Evolutionary conservation across 2,888 invertebrate genomes (phyloP).

Genomic region (Tridacna gigas): DNA sequence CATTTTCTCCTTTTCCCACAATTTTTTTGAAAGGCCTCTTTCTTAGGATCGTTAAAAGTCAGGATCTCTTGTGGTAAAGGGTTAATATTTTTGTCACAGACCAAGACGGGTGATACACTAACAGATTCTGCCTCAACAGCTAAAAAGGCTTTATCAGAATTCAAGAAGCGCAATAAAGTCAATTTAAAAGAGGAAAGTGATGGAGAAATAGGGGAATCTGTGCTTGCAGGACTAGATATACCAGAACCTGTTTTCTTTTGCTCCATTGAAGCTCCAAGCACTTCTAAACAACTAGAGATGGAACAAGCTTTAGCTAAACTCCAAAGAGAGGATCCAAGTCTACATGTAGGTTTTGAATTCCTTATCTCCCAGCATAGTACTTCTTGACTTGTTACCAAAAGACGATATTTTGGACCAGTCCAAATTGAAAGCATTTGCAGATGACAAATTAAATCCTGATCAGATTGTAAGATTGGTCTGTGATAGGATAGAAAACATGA

Average conservation of each 20-base stretch:
- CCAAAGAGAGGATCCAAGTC: slow-evolving; percentile 93
- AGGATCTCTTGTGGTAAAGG: no score
- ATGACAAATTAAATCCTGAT: background rate
- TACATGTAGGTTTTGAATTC: slow-evolving; percentile 67
- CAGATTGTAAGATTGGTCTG: no score
- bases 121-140: slow-evolving; percentile 74
- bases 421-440: background rate
- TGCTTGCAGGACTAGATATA: slow-evolving; percentile 88
- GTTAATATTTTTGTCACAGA: slow-evolving; percentile 74
- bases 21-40: no score
- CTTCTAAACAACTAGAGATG: slow-evolving; percentile 90
- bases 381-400: no score
- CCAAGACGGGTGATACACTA: slow-evolving; percentile 87
- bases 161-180: slow-evolving; percentile 24
- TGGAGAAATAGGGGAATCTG: slow-evolving; percentile 59
- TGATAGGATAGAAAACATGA: background rate
- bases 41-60: no score
- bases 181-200: slow-evolving; percentile 21
- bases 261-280: slow-evolving; percentile 95
- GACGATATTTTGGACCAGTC: background rate
- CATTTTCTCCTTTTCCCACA: no score
- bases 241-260: slow-evolving; percentile 99
- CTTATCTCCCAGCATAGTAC: background rate
- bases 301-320: slow-evolving; percentile 93
- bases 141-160: slow-evolving; percentile 44